Base-by-base conservation (phyloP, 2,888 invertebrate species). In the Maniola hyperantus region DNA sequence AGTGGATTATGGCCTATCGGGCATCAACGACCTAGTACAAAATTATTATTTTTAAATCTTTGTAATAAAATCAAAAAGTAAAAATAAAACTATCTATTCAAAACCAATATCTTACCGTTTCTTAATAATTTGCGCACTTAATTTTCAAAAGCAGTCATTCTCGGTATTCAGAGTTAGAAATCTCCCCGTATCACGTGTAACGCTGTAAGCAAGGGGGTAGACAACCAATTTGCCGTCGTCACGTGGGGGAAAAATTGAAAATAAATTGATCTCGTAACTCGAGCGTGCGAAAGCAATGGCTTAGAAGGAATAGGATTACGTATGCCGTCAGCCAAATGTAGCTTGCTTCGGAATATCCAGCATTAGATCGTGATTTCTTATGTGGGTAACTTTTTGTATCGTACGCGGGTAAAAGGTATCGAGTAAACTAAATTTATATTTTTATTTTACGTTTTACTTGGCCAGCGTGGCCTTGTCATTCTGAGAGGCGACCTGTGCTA, bases 201-300 rank as follows among this genome's bases (percentile, higher is more conserved):
- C 39, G 39, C 7, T 39, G 39, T 39, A 81, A 81, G 79, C 76
- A 79, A 77, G 77, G 77, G 77, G 77, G 72, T 79, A 82, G 87
- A 85, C 85, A 87, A 85, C 83, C 84, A 87, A 88, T 88, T 88
- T 87, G 79, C 79, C 75, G 71, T 73, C 78, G 77, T 80, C 77
- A 81, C 76, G 76, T 75, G 77, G 71, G 76, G 74, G 76, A 87
- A 87, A 89, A 90, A 89, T 89, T 88, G 88, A 88, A 89, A 89
- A 88, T 87, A 89, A 87, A 90, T 90, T 86, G 89, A 88, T 87
- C 82, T 77, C 76, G 80, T 76, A 80, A 82, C 74, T 80, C 80
- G 77, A 76, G 81, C 87, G 85, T 81, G 83, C 80, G 80, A 80
- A 78, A 69, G 81, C 85, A 86, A 87, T 89, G 87, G 84, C 74